phyloP scores from a whole-genome alignment of 2,113 vertebrate species.

The Bufo gargarizans region DNA sequence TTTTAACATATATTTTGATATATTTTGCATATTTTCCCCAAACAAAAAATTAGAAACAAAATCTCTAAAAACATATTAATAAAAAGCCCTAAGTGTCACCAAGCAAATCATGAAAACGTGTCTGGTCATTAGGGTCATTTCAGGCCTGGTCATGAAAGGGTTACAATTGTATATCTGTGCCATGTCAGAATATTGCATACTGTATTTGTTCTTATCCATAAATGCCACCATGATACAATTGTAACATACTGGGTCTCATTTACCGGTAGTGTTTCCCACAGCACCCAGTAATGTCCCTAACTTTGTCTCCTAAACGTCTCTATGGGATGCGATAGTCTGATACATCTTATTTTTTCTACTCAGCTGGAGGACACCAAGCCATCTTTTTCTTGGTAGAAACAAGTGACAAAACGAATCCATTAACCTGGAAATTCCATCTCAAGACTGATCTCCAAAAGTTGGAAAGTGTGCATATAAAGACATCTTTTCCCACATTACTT shows the following conservation, averaged over 20 bases:
- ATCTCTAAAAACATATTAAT: no score
- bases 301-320: neutral
- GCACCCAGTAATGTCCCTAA: neutral
- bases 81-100: no score
- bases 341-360: neutral
- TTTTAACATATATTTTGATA: no score
- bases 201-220: no score
- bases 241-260: neutral
- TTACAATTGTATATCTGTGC: no score
- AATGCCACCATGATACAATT: neutral
- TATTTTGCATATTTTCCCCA: no score
- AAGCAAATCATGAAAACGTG: no score
- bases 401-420: conserved; percentile 8
- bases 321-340: neutral
- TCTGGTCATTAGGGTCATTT: no score
- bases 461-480: conserved; percentile 22
- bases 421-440: conserved; percentile 25
- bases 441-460: conserved; percentile 34
- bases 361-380: conserved; percentile 30
- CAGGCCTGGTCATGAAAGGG: no score
- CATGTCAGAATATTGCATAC: no score
- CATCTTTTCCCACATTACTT: conserved; percentile 5
- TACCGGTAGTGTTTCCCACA: neutral
- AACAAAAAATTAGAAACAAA: no score
- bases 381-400: conserved; percentile 39